A percentile compares a stretch with the other conserved stretches of the same genome.
Conservation (phyloP, 2,113 vertebrate genomes). For the Girardinichthys multiradiatus region DNA sequence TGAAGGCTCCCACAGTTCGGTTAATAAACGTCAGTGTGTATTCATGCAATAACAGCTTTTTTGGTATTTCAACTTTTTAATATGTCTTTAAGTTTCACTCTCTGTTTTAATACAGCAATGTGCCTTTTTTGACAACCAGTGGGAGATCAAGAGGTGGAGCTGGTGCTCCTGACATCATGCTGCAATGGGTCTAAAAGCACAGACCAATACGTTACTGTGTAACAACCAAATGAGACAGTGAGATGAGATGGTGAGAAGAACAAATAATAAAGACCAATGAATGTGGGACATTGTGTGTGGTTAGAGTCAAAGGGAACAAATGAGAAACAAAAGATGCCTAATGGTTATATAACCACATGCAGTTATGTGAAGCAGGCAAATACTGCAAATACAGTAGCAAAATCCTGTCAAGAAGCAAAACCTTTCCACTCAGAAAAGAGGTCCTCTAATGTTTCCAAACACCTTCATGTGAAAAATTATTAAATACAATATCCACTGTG, state of each 20-base stretch:
- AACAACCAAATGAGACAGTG: background rate
- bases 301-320: background rate
- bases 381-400: conserved; percentile 4
- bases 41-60: background rate
- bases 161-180: background rate
- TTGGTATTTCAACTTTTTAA: background rate
- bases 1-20: background rate
- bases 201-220: background rate
- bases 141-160: background rate
- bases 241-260: background rate
- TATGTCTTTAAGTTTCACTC: background rate
- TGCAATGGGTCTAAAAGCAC: background rate
- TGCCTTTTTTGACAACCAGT: background rate
- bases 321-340: background rate
- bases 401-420: conserved; percentile 4
- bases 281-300: background rate
- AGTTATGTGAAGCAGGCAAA: conserved; percentile 10
- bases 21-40: background rate
- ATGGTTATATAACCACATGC: background rate
- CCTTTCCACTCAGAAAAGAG: conserved; percentile 1
- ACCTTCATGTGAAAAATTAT: background rate
- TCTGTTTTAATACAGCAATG: background rate
- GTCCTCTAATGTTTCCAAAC: conserved; percentile 6
- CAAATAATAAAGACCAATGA: background rate
- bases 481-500: background rate